Base-by-base conservation (phyloP, 2,888 invertebrate genomes). In the Diplolepis rosae region DNA sequence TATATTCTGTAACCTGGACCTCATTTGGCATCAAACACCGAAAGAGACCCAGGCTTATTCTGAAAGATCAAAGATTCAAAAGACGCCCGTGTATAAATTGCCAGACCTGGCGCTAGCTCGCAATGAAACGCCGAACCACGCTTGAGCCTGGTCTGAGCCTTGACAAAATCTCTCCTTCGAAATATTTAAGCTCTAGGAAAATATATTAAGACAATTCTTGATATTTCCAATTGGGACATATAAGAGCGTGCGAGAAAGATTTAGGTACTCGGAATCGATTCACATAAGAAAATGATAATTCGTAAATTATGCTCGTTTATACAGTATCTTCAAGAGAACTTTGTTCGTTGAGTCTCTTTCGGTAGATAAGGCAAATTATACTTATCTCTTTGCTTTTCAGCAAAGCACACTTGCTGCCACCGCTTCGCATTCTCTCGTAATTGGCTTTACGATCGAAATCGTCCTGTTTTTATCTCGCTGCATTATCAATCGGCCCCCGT, bases 371-470 rank as follows among this genome's bases (percentile, higher is more conserved):
- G 68, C 67, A 74, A 76, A 78, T 78, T 70, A 75, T 48, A 70
- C 67, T 77, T 73, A 76, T 68, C 79, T 79, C 73, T 71, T 69
- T 76, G 67, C 61, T 61, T 52, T 67, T 67, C 32, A 50, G 50
- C 50, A 39, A 67, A 52, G 52, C 50, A 39, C 50, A 39, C 35
- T 32, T 24, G 32, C 30, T 66, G 66, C 45, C 50, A 66, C 45
- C 15, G 66, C 45, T 45, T 50, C 68, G 69, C 71, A 73, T 73
- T 76, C 76, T 54, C 73, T 52, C 73, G 73, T 76, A 76, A 76
- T 76, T 76, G 76, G 76, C 76, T 66, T 52, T 61, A 68, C 71
- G 75, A 75, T 75, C 66, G 66, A 35, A 69, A 75, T 70, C 72
- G 70, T 48, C 18, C 48, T 11, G 9, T 48, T 48, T 48, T 48